Evolutionary conservation across 1,140 invertebrate genomes (phyloP).

Genomic region (Musca domestica): DNA sequence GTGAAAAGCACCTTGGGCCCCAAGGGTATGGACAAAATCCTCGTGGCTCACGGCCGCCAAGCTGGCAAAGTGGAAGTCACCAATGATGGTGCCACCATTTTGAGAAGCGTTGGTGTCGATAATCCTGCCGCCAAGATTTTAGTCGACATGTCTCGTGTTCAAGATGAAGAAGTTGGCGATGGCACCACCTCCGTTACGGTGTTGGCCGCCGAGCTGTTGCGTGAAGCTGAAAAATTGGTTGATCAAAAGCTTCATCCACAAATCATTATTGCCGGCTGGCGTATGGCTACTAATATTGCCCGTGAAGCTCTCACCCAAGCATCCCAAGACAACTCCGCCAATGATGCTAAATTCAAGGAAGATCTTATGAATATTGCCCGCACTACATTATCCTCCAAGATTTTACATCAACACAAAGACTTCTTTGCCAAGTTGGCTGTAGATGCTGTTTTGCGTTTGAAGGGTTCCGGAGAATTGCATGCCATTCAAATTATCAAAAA

Average conservation of each 20-base stretch:
- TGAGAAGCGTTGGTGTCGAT: slow-evolving; percentile 95
- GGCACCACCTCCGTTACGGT: slow-evolving; percentile 99
- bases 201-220: slow-evolving; percentile 89
- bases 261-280: slow-evolving; percentile 95
- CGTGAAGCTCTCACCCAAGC: slow-evolving; percentile 74
- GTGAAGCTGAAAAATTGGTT: slow-evolving; percentile 93
- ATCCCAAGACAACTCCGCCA: slow-evolving; percentile 78
- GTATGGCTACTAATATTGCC: slow-evolving; percentile 81
- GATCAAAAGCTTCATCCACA: slow-evolving; percentile 97
- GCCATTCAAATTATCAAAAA: slow-evolving; percentile 99
- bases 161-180: slow-evolving; percentile 99
- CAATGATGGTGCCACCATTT: slow-evolving; percentile 98
- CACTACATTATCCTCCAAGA: slow-evolving; percentile 98
- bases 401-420: slow-evolving; percentile 96
- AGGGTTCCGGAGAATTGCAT: slow-evolving; percentile 91
- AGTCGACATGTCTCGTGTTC: slow-evolving; percentile 97
- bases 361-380: slow-evolving; percentile 96
- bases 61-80: slow-evolving; percentile 90
- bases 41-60: slow-evolving; percentile 80
- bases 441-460: slow-evolving; percentile 90
- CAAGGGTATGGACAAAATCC: slow-evolving; percentile 99
- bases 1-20: slow-evolving; percentile 98
- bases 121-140: slow-evolving; percentile 99
- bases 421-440: slow-evolving; percentile 94
- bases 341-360: slow-evolving; percentile 75